A percentile compares a stretch with the other conserved stretches of the same genome.
Evolutionary conservation across 1,140 invertebrate species (phyloP).

Genomic region (Cotesia chilonis): DNA sequence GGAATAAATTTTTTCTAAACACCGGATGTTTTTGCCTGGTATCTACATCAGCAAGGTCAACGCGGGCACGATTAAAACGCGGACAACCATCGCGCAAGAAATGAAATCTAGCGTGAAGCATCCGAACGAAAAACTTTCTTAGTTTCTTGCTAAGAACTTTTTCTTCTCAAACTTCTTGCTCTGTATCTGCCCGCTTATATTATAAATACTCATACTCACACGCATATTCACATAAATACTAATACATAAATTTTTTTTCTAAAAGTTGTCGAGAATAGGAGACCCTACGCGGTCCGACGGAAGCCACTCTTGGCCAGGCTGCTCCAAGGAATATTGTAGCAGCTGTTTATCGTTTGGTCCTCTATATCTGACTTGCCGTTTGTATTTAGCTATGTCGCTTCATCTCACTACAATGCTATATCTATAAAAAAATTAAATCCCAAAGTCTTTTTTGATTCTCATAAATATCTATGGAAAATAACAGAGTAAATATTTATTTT

Average conservation of each 20-base stretch:
- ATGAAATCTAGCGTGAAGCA: conserved; percentile 51
- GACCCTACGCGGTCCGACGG: conserved; percentile 35
- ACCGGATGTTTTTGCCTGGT: background rate
- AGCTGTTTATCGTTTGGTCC: conserved; percentile 38
- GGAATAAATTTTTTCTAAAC: background rate
- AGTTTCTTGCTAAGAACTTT: conserved; percentile 6
- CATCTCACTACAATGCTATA: conserved; percentile 5
- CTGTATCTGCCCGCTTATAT: too few species aligned
- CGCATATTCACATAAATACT: background rate
- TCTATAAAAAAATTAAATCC: background rate
- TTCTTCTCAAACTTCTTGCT: conserved; percentile 8
- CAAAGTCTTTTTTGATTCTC: background rate
- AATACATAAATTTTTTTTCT: background rate
- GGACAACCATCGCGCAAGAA: conserved; percentile 44
- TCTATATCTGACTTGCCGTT: conserved; percentile 14
- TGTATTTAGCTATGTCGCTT: conserved; percentile 2
- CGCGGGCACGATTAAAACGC: conserved; percentile 35
- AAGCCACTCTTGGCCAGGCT: conserved; percentile 30
- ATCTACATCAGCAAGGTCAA: background rate
- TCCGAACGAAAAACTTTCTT: conserved; percentile 42
- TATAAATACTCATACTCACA: conserved; percentile 13
- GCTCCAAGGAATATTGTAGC: background rate
- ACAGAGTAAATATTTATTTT: background rate
- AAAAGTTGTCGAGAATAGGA: conserved; percentile 17
- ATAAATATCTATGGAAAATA: conserved; percentile 6